Evolutionary conservation across 2,797 vertebrate genomes (phyloP), one percentile per base, ranked within the genome.

Genomic region (Ambastaia sidthimunki): DNA sequence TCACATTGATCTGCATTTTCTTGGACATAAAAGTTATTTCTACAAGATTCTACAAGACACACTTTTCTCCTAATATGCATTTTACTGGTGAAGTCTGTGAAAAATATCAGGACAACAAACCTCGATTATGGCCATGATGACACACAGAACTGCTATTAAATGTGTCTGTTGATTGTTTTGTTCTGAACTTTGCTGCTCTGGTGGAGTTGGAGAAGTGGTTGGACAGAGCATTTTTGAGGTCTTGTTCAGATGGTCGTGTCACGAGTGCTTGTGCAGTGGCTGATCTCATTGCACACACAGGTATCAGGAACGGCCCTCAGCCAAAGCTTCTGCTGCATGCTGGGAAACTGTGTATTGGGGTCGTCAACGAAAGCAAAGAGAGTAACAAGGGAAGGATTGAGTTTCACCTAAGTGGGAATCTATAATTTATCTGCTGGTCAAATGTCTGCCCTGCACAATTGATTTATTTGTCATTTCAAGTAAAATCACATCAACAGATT

Each of bases 281-380:
- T 0, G 83, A 71, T 85, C 83, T 89, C 86, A 91, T 86, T 59
- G 80, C 72, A 81, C 73, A 75, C 74, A 85, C 68, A 72, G 82
- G 23, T 79, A 81, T 65, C 52, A 86, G 80, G 71, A 84, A 89
- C 65, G 79, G 83, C 72, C 55, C 80, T 85, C 81, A 88, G 85
- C 89, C 81, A 84, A 74, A 84, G 85, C 85, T 89, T 86, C 83
- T 86, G 85, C 87, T 89, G 83, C 91, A 91, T 89, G 78, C 87
- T 89, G 89, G 82, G 80, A 71, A 76, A 60, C 83, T 85, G 80
- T 37, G 74, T 55, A 21, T 78, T 15, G 78, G 78, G 80, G 77
- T 80, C 48, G 50, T 68, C 82, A 85, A 71, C 50, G 79, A 85
- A 82, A 80, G 77, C 81, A 85, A 78, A 82, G 83, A 80, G 83